Evolutionary conservation across 2,888 invertebrate species (phyloP), one percentile per base, ranked within the genome.

Genomic region (Sturmia bella): DNA sequence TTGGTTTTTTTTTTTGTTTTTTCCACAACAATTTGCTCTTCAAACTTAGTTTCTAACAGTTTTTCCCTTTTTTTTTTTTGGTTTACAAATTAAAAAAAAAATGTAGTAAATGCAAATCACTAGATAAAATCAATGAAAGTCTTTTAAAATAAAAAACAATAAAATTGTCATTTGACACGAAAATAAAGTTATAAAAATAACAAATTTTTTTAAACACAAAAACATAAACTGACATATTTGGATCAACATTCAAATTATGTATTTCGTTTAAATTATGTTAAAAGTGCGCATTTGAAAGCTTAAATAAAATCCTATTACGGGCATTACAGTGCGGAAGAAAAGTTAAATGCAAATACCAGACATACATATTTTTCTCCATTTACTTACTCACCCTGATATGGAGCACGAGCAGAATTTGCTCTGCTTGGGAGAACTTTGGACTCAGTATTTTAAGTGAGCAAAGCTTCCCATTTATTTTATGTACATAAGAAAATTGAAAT

Each of bases 161-260:
- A 61, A 61, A 54, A 76, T 76, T 76, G 80, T 72, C 80, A 80
- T 76, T 76, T 76, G 37, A 68, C 61, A 37, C 41, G 32, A 73
- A 56, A 68, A 50, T 7, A 37, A 32, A 61, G 3, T 50, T 13
- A 27, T 15, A 52, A 61, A 54, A 76, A 7, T 24, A 64, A 50
- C n/a, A 27, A 4, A 48, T 66, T 50, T 75, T 59, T 54, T 21
- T 24, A 54, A 17, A 15, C 15, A 27, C 3, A 50, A 50, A 59
- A 9, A 52, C 39, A 32, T 61, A 61, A 68, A 39, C 54, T 70
- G 70, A 77, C 77, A 50, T 56, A 64, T 77, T 70, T 77, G 41
- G 70, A 70, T 70, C 77, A 77, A 56, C 52, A 43, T 56, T 64
- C 21, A 37, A 73, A 15, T 37, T 11, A 43, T n/a, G n/a, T n/a